phyloP scores from a whole-genome alignment of 2,888 invertebrate genomes.

The Perdita meconis region DNA sequence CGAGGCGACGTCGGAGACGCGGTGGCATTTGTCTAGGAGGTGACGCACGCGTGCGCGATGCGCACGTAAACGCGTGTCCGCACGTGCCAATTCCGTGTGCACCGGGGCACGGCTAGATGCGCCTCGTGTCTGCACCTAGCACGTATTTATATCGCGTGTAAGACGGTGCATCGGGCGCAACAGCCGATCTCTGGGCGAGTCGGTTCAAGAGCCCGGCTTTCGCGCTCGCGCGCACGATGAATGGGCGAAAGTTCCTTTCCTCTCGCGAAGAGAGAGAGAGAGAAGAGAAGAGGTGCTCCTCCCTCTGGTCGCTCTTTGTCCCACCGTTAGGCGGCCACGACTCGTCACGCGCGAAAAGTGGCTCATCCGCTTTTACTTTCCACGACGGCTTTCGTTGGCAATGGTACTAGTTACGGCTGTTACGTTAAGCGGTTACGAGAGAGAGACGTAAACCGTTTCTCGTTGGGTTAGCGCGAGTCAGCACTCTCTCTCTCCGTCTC shows the following conservation, averaged over 20 bases:
- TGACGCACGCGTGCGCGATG: conserved; percentile 19
- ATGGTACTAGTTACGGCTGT: conserved; percentile 83
- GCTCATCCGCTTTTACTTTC: conserved; percentile 81
- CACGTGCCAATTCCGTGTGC: conserved; percentile 52
- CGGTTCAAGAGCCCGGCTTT: conserved; percentile 50
- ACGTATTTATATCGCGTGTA: conserved; percentile 48
- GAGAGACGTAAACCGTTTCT: conserved; percentile 48
- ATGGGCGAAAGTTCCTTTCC: conserved; percentile 74
- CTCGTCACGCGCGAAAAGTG: conserved; percentile 76
- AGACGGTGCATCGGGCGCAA: conserved; percentile 39
- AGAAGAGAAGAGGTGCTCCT: neutral
- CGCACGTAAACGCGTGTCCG: conserved; percentile 28
- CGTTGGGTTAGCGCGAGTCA: conserved; percentile 49
- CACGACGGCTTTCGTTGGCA: conserved; percentile 81
- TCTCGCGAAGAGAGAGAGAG: conserved; percentile 3
- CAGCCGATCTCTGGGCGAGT: conserved; percentile 40
- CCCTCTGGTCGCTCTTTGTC: conserved; percentile 39
- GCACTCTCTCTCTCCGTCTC: conserved; percentile 46
- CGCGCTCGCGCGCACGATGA: conserved; percentile 53
- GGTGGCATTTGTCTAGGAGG: conserved; percentile 6
- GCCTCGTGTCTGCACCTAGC: conserved; percentile 26
- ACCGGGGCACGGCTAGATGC: conserved; percentile 33
- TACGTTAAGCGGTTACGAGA: conserved; percentile 79
- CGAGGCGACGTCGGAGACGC: neutral
- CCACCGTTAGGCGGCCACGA: conserved; percentile 29